These are phyloP conservation scores for Eristalis pertinax DNA, from an alignment of 2,888 invertebrate genomes.

Conservation along the genomic window DNA sequence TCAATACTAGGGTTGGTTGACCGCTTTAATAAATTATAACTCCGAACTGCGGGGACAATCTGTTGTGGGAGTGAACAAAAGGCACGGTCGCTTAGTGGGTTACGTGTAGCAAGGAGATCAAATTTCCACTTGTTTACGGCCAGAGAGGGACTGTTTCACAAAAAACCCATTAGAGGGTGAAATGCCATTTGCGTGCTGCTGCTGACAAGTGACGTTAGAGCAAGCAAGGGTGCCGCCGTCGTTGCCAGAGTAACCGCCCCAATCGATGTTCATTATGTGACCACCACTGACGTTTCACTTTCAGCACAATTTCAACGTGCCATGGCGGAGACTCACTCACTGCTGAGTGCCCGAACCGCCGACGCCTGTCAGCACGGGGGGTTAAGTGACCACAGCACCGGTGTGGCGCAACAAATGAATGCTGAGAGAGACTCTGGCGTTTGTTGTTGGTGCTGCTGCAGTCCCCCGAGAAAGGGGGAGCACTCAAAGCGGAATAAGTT, in stretches of 20 bases:
- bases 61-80: not conserved
- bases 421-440: not conserved
- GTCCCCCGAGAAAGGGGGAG: not conserved
- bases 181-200: slow-evolving; percentile 22
- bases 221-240: slow-evolving; percentile 37
- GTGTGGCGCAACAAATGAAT: not conserved
- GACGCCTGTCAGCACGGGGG: not conserved
- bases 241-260: not conserved
- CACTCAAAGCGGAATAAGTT: not conserved
- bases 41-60: not conserved
- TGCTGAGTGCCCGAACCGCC: no score
- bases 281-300: not conserved
- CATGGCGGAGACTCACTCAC: not conserved
- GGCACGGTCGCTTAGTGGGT: slow-evolving; percentile 45
- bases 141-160: not conserved
- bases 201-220: slow-evolving; percentile 29
- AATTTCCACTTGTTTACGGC: slow-evolving; percentile 40
- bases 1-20: not conserved
- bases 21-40: not conserved
- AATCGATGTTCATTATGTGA: not conserved
- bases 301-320: not conserved
- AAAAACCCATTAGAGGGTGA: slow-evolving; percentile 27
- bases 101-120: slow-evolving; percentile 45
- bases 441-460: no score
- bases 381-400: not conserved